These are phyloP conservation scores for Papilio protenor DNA, from an alignment of 2,888 invertebrate species.

Conservation along the genomic window DNA sequence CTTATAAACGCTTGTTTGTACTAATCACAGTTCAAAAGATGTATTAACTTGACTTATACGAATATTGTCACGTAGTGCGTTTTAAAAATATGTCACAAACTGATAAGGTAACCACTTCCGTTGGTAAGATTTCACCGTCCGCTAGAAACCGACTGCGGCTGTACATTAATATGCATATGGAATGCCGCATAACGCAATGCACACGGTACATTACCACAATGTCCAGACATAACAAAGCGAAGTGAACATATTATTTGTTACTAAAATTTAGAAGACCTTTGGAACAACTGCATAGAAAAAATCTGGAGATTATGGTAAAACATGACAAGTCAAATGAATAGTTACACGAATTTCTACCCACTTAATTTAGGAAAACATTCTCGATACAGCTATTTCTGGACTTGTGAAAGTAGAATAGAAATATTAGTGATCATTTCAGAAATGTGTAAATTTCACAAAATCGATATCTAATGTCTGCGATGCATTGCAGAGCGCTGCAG, in stretches of 20 bases:
- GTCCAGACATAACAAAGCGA: not conserved
- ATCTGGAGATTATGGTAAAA: too few relatives aligned
- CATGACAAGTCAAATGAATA: not conserved
- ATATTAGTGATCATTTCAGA: not conserved
- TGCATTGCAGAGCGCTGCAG: slow-evolving; percentile 15
- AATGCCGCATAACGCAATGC: slow-evolving; percentile 30
- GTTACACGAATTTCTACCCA: not conserved
- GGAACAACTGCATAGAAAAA: not conserved
- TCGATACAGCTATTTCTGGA: not conserved
- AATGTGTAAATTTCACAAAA: not conserved
- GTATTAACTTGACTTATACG: slow-evolving; percentile 47
- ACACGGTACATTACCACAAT: slow-evolving; percentile 1
- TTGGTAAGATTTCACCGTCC: slow-evolving; percentile 64
- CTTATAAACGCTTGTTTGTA: not conserved
- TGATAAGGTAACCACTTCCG: slow-evolving; percentile 79
- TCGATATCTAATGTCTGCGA: slow-evolving; percentile 1
- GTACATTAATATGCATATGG: slow-evolving; percentile 53
- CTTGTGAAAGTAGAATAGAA: not conserved
- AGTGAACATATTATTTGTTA: not conserved
- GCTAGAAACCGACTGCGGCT: slow-evolving; percentile 47
- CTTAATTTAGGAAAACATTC: not conserved
- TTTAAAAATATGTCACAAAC: slow-evolving; percentile 68
- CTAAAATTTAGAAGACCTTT: not conserved
- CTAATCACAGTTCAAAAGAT: not conserved
- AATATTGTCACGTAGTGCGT: slow-evolving; percentile 68